Percentiles rank a stretch among this genome's conserved stretches.
Conservation (phyloP, 2,888 invertebrate genomes). For the Tetragonula carbonaria region DNA sequence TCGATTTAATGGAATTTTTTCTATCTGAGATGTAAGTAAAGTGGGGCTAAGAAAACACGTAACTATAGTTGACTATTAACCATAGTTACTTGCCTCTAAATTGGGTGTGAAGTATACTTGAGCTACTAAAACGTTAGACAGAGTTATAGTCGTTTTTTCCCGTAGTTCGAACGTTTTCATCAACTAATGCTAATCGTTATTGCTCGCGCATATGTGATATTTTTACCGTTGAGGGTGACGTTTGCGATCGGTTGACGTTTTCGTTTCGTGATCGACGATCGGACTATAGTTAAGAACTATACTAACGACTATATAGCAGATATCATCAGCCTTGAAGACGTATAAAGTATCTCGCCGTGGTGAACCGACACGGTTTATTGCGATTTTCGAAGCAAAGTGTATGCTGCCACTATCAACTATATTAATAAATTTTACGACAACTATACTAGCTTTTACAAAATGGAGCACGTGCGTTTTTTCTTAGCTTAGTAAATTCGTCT, state of each 20-base stretch:
- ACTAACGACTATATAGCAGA: slow-evolving; percentile 3
- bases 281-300: slow-evolving; percentile 13
- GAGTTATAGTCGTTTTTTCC: not conserved
- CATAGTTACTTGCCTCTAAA: not conserved
- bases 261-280: not conserved
- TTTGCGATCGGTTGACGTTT: not conserved
- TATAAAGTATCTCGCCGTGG: not conserved
- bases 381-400: not conserved
- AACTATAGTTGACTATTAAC: not conserved
- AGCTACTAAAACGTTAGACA: no score
- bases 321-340: not conserved
- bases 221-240: not conserved
- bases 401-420: slow-evolving; percentile 35
- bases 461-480: not conserved
- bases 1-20: not conserved
- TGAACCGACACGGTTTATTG: not conserved
- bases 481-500: slow-evolving; percentile 17
- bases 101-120: not conserved
- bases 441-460: slow-evolving; percentile 31
- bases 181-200: slow-evolving; percentile 7
- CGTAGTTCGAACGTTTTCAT: not conserved
- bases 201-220: slow-evolving; percentile 3
- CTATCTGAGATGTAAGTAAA: not conserved
- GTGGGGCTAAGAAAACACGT: not conserved
- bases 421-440: slow-evolving; percentile 16